Evolutionary conservation across 2,113 vertebrate species (phyloP), one percentile per base, ranked within the genome.

Genomic region (Proteles cristata): DNA sequence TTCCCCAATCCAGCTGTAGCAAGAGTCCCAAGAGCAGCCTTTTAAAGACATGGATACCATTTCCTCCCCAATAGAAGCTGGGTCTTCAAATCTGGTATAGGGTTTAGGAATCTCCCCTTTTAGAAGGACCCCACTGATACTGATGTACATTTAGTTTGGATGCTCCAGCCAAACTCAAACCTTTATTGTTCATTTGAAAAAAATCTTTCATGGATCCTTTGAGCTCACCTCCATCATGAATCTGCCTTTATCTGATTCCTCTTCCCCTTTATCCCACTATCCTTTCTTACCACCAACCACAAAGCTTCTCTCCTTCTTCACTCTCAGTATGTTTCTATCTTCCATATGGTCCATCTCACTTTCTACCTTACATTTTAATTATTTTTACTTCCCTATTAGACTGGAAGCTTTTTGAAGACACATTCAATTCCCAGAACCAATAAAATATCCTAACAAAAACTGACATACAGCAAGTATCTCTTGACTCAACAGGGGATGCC

Each of bases 401-500:
- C 8, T 5, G 7, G 28, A 77, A 31, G 39, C 10, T 77, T 66
- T 76, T 11, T 19, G 19, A 92, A 93, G 65, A 17, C 14, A 85
- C n/a, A 77, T 7, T 28, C 43, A 9, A 15, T 7, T 1, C 71
- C 45, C 16, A 77, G 48, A 91, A 63, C 9, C 68, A 61, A 48
- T 65, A 14, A 90, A 73, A 43, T 55, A 4, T 4, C 16, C 16
- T 26, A 83, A 11, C 19, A 76, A 83, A 91, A 86, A 50, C 10
- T 5, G 14, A 45, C 55, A 35, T 55, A 39, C 1, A 63, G 19
- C 43, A 68, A 66, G 33, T 87, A 90, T 82, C 28, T 73, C 58
- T 94, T 53, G 39, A 93, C 69, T 81, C 25, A 12, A 9, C 35
- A 86, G 89, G 8, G 33, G 86, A 97, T 96, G 85, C 90, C 66